These are phyloP conservation scores for Micrasema longulum DNA, from an alignment of 1,140 invertebrate genomes.

Conservation along the genomic window DNA sequence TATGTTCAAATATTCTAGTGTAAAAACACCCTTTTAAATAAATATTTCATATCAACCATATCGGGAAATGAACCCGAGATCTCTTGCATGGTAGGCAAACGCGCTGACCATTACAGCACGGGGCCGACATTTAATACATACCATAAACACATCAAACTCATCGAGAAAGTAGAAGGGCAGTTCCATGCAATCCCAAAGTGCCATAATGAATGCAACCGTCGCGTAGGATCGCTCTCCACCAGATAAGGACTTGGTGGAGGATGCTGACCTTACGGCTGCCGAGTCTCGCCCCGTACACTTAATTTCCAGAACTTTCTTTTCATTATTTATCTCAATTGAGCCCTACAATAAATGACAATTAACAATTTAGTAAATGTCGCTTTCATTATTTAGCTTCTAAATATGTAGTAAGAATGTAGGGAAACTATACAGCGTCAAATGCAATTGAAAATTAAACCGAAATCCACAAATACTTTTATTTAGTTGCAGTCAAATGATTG, in stretches of 20 bases:
- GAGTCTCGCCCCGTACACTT: constrained; percentile 70
- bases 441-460: too few relatives aligned
- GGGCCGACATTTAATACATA: too few relatives aligned
- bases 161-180: constrained; percentile 96
- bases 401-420: too few relatives aligned
- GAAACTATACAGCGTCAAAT: too few relatives aligned
- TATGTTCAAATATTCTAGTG: too few relatives aligned
- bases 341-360: constrained; percentile 63
- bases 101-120: too few relatives aligned
- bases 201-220: constrained; percentile 93
- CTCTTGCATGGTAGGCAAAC: too few relatives aligned
- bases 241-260: constrained; percentile 78
- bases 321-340: constrained; percentile 72
- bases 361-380: constrained; percentile 4
- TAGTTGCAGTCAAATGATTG: too few relatives aligned
- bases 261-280: constrained; percentile 58
- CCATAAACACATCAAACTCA: constrained; percentile 99
- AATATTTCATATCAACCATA: too few relatives aligned
- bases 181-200: constrained; percentile 91
- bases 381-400: constrained; percentile 2
- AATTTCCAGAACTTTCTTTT: constrained; percentile 69
- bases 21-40: too few relatives aligned
- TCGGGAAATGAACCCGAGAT: too few relatives aligned
- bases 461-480: too few relatives aligned
- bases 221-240: constrained; percentile 96